These are phyloP conservation scores for Acropternis orthonyx DNA, from an alignment of 2,797 vertebrate species.

Conservation along the genomic window DNA sequence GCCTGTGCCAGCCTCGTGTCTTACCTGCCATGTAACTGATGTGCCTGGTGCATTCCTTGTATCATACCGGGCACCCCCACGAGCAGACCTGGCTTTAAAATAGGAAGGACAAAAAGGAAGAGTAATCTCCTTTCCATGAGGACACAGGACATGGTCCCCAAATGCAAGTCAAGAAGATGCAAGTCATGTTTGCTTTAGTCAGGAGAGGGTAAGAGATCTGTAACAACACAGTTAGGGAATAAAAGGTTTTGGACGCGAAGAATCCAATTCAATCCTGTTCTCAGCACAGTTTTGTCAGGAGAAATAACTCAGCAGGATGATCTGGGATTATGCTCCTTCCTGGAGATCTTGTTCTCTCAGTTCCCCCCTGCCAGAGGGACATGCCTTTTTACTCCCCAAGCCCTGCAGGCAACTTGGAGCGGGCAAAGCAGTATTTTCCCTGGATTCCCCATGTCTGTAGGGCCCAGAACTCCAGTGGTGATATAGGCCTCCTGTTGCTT, in stretches of 20 bases:
- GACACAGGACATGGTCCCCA: neutral
- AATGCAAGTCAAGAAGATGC: neutral
- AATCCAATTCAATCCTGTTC: neutral
- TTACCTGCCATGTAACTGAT: conserved; percentile 95
- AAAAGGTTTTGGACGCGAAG: neutral
- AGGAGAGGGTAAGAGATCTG: neutral
- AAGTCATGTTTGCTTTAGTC: neutral
- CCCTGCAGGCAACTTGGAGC: neutral
- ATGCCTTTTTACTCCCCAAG: neutral
- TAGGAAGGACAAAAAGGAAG: conserved; percentile 25
- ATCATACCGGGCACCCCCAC: conserved; percentile 95
- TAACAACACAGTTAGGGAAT: neutral
- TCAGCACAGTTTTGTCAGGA: neutral
- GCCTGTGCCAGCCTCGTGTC: neutral
- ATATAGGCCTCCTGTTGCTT: neutral
- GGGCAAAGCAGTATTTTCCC: neutral
- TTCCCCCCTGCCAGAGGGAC: neutral
- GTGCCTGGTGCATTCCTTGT: conserved; percentile 90
- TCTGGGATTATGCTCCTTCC: neutral
- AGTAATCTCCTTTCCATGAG: neutral
- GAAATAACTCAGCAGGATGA: neutral
- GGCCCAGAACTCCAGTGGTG: neutral
- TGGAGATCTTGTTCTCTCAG: neutral
- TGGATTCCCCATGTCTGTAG: neutral
- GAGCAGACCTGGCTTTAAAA: conserved; percentile 86